Percentiles rank a stretch among this genome's conserved stretches.
Evolutionary conservation across 2,888 invertebrate species (phyloP).

Genomic region (Orchestes rusci): DNA sequence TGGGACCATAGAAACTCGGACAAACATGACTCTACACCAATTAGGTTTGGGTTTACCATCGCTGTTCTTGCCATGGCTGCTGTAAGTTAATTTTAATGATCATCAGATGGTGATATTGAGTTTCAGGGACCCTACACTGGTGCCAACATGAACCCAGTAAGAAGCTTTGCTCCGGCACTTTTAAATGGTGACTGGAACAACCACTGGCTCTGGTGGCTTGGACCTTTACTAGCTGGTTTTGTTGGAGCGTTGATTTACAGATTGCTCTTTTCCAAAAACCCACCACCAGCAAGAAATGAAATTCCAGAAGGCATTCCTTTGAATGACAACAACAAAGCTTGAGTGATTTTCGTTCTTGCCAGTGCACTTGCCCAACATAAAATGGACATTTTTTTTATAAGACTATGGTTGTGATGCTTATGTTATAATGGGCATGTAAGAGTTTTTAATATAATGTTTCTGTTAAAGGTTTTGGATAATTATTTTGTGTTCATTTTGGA

Average conservation of each 20-base stretch:
- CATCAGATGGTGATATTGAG: neutral
- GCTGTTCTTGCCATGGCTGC: conserved; percentile 58
- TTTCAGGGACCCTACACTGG: conserved; percentile 52
- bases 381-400: no score
- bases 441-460: no score
- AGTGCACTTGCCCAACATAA: no score
- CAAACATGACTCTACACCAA: conserved; percentile 57
- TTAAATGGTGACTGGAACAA: conserved; percentile 57
- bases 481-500: no score
- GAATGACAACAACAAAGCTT: conserved; percentile 37
- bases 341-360: no score
- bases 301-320: conserved; percentile 37
- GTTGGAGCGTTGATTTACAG: conserved; percentile 38
- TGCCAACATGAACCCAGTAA: conserved; percentile 63
- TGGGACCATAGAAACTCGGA: conserved; percentile 64
- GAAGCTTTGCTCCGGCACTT: conserved; percentile 64
- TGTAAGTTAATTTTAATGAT: conserved; percentile 46
- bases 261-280: conserved; percentile 35
- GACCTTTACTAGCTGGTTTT: conserved; percentile 37
- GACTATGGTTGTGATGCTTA: no score
- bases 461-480: no score
- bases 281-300: conserved; percentile 27
- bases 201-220: conserved; percentile 57
- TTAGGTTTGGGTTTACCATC: conserved; percentile 63
- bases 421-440: no score